phyloP scores from a whole-genome alignment of 1,140 invertebrate genomes.

The Harlomillsia oculata region DNA sequence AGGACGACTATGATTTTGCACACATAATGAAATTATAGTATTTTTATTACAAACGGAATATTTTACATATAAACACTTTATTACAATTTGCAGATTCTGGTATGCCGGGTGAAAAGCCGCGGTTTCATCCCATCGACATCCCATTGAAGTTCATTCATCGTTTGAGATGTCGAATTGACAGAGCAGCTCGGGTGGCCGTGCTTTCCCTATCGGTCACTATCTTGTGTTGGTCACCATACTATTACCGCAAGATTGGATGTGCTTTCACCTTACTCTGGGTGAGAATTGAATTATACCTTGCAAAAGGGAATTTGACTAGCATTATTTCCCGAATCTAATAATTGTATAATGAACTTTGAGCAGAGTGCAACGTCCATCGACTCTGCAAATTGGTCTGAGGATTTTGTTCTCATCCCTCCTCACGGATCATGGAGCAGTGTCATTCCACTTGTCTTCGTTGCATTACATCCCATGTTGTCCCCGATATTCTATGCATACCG shows the following conservation, averaged over 20 bases:
- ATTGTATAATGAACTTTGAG: too few species aligned
- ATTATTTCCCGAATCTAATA: too few species aligned
- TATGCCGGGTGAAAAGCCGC: not conserved
- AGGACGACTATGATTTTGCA: not conserved
- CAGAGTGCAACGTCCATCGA: too few species aligned
- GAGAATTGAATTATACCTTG: not conserved
- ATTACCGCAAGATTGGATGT: slow-evolving; percentile 4
- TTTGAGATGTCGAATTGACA: slow-evolving; percentile 6
- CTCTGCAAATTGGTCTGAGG: too few species aligned
- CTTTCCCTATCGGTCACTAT: slow-evolving; percentile 18
- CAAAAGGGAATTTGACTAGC: too few species aligned
- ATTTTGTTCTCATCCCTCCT: too few species aligned
- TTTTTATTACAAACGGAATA: too few species aligned
- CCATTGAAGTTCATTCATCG: slow-evolving; percentile 19
- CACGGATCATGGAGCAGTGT: not conserved
- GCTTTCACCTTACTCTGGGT: slow-evolving; percentile 9
- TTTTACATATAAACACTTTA: too few species aligned
- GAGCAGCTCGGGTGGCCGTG: slow-evolving; percentile 19
- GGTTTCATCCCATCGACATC: slow-evolving; percentile 4
- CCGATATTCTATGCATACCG: slow-evolving; percentile 29
- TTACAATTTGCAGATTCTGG: slow-evolving; percentile 5
- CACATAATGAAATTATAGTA: too few species aligned
- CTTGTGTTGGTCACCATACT: slow-evolving; percentile 22
- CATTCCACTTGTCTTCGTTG: slow-evolving; percentile 2
- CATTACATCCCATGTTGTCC: slow-evolving; percentile 15